Evolutionary conservation across 2,888 invertebrate species (phyloP), one percentile per base, ranked within the genome.

Genomic region (Thelaira solivaga): DNA sequence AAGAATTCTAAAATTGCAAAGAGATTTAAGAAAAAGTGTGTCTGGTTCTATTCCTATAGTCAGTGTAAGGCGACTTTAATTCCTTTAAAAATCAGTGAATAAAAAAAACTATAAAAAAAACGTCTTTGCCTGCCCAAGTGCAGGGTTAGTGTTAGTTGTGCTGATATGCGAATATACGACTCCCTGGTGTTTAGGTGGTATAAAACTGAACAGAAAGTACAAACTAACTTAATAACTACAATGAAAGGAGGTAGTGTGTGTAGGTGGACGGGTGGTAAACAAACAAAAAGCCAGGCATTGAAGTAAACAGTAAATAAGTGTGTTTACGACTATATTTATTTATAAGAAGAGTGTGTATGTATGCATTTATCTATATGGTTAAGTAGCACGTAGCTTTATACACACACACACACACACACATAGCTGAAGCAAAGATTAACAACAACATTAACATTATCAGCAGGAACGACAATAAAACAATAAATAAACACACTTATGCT

Each of bases 221-320:
- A 49, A 68, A 75, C 68, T 47, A 55, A 57, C 34, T 20, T n/a
- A 57, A 26, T 64, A 64, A 67, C 16, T 22, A 57, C 6, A 67
- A 39, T 39, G 22, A 8, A 47, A 22, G 18, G 31, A 34, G 34
- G 26, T 0, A 11, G 26, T 16, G 8, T 18, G 36, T 6, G 29
- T 22, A 16, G 4, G n/a, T 13, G 31, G 6, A 31, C 20, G 26
- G 11, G 10, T 51, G 24, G 53, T 47, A 76, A 72, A 76, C 31
- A 8, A 61, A 76, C 61, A 53, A 49, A 65, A 53, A 71, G 29
- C 61, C 61, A 72, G 61, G 53, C 47, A 76, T 72, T 72, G 61
- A 76, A 67, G 53, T 72, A 72, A 76, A 76, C 67, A 72, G 22
- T 34, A 71, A 61, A 51, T 43, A 41, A 5, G 26, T 59, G 57